Percentiles rank a stretch among this genome's conserved stretches.
These are phyloP conservation scores for Semibalanus balanoides DNA, from an alignment of 1,140 invertebrate species.

Conservation along the genomic window DNA sequence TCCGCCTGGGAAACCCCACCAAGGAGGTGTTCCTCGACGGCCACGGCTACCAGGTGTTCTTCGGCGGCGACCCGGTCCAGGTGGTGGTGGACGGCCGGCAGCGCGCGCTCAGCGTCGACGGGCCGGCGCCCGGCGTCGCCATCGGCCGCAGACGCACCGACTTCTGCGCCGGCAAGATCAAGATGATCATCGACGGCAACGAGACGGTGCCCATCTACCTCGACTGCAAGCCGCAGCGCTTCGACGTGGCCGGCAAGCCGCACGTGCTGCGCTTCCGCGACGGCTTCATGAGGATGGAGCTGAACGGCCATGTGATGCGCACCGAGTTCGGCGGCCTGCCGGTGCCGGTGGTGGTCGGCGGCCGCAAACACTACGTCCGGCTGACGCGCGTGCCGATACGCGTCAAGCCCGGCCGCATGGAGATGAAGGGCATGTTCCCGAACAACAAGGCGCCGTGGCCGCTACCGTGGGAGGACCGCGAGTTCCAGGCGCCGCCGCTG, in stretches of 20 bases:
- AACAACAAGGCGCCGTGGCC: conserved; percentile 20
- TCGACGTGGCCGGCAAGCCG: conserved; percentile 50
- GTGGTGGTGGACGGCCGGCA: conserved; percentile 66
- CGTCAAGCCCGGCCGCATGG: conserved; percentile 32
- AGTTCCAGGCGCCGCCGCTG: not conserved
- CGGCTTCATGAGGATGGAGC: conserved; percentile 52
- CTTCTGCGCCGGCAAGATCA: conserved; percentile 64
- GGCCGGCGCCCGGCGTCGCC: conserved; percentile 57
- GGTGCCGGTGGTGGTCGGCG: conserved; percentile 64
- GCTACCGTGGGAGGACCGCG: not conserved
- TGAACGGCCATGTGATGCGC: conserved; percentile 63
- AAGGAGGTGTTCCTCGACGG: conserved; percentile 81
- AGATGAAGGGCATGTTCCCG: conserved; percentile 1
- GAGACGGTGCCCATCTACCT: conserved; percentile 63
- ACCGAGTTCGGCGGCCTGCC: conserved; percentile 81
- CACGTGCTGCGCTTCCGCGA: conserved; percentile 67
- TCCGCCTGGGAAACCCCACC: conserved; percentile 80
- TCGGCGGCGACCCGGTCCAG: conserved; percentile 70
- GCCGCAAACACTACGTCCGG: conserved; percentile 65
- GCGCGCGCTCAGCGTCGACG: conserved; percentile 60
- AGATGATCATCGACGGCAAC: conserved; percentile 62
- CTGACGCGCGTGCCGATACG: conserved; percentile 63
- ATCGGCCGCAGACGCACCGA: conserved; percentile 44
- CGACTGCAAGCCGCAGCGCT: conserved; percentile 64
- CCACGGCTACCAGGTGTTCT: conserved; percentile 71